Base-by-base conservation (phyloP, 2,888 invertebrate genomes). In the Acanthacorydalis orientalis region DNA sequence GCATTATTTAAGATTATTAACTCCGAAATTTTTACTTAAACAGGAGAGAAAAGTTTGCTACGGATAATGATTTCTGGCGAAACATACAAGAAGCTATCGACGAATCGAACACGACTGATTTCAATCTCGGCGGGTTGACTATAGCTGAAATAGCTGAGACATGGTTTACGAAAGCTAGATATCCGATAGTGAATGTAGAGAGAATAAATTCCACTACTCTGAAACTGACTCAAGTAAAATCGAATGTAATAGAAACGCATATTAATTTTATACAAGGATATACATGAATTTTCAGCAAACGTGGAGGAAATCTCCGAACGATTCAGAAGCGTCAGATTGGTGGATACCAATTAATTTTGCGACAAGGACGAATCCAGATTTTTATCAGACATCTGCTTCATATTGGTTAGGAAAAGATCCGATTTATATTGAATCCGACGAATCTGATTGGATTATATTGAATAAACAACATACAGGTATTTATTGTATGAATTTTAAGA, bases 401-500 rank as follows among this genome's bases (percentile, higher is more conserved):
- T 51, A 52, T 1, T 80, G 78, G 78, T 52, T 78, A 0, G 57
- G 58, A 0, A 52, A 53, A 7, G 46, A 55, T 15, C 52, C 60
- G 0, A 50, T 57, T 0, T 57, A 56, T 41, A 57, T 61, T 2
- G 48, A 48, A 14, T 63, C 60, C 0, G 43, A 59, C 0, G 62
- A 65, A 14, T 51, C 54, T 41, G 61, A 68, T 0, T 81, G 80
- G 80, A 67, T 72, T 49, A 70, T 82, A 42, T 56, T 79, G 14
- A 82, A 82, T 55, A 71, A 74, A 44, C 74, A 78, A 52, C 73
- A 77, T 57, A 75, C 74, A 49, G 77, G 77, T 76, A 55, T 57
- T 48, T 9, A 43, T 31, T 40, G 46, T n/a, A 32, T 14, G 2
- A 23, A 3, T 7, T 12, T 40, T 40, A 14, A 12, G 7, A 12